phyloP scores from a whole-genome alignment of 1,140 invertebrate species.

The Drosophila paulistorum region DNA sequence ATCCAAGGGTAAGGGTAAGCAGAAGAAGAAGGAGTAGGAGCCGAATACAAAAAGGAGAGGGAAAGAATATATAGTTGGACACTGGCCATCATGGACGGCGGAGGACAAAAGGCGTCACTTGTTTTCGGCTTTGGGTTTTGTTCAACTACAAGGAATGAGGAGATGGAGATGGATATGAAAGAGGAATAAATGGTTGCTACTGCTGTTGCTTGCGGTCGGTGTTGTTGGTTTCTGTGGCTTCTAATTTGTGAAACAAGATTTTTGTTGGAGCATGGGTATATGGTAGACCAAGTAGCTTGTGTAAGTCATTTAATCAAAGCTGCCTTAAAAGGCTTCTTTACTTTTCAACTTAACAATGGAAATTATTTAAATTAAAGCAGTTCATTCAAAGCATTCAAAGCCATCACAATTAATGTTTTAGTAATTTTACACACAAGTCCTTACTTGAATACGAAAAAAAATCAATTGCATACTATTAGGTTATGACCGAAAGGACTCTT shows the following conservation, averaged over 20 bases:
- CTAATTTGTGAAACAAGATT: conserved; percentile 69
- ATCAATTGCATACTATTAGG: not conserved
- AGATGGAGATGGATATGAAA: not conserved
- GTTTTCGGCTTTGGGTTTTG: conserved; percentile 53
- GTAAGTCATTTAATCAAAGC: conserved; percentile 64
- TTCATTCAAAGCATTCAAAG: not conserved
- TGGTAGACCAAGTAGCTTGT: conserved; percentile 30
- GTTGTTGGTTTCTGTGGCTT: conserved; percentile 60
- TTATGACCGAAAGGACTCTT: not conserved
- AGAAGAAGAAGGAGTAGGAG: not conserved
- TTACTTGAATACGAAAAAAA: not conserved
- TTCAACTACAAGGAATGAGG: conserved; percentile 20
- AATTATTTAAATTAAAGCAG: conserved; percentile 13
- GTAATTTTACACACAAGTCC: no score
- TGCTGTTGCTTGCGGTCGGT: conserved; percentile 40
- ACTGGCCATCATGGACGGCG: conserved; percentile 33
- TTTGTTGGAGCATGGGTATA: conserved; percentile 30
- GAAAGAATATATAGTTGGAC: conserved; percentile 26
- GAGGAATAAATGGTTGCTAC: conserved; percentile 18
- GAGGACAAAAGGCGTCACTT: conserved; percentile 44
- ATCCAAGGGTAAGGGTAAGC: not conserved
- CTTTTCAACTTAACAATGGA: not conserved
- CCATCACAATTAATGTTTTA: not conserved
- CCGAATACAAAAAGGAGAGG: not conserved
- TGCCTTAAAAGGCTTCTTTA: conserved; percentile 7